Evolutionary conservation across 2,888 invertebrate genomes (phyloP), one percentile per base, ranked within the genome.

Genomic region (Ochropleura leucogaster): DNA sequence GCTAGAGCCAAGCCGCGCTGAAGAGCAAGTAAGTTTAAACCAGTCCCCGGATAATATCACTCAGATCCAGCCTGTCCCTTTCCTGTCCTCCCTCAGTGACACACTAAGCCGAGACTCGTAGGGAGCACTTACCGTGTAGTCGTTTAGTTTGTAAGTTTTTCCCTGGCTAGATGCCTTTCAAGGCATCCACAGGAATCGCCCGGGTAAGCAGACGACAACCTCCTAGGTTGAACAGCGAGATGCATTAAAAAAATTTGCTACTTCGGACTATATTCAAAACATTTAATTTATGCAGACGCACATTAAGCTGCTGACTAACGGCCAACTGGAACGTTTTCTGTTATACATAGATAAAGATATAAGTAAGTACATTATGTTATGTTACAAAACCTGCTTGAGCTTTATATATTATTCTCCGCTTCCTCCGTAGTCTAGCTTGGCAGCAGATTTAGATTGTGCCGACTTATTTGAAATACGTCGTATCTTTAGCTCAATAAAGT

Each of bases 361-460:
- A 40, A 20, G 14, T 47, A 42, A 14, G 12, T 57, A 72, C 14
- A 44, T 53, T 18, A 40, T 20, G 49, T 49, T 57, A 40, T 65
- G 53, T 64, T 73, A 53, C 68, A 46, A 72, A 80, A 79, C 80
- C 79, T 53, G 79, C 80, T 79, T 63, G 49, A 57, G 68, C 63
- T 74, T 74, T 74, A 79, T n/a, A n/a, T n/a, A n/a, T 69, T 69
- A 80, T 75, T 57, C 59, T 42, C 16, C 40, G 53, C 53, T 78
- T 72, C 66, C 40, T 49, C 49, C n/a, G 59, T 20, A 40, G 64
- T 47, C 64, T 53, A 77, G 46, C 16, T 64, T 53, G 59, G 70
- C 30, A 46, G 51, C 46, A 44, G 46, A 47, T 47, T 60, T 42
- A 20, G 42, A 20, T 12, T 10, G n/a, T 44, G 3, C 30, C 1